Evolutionary conservation across 2,797 vertebrate species (phyloP).

Genomic region (Diglossa cyanea): DNA sequence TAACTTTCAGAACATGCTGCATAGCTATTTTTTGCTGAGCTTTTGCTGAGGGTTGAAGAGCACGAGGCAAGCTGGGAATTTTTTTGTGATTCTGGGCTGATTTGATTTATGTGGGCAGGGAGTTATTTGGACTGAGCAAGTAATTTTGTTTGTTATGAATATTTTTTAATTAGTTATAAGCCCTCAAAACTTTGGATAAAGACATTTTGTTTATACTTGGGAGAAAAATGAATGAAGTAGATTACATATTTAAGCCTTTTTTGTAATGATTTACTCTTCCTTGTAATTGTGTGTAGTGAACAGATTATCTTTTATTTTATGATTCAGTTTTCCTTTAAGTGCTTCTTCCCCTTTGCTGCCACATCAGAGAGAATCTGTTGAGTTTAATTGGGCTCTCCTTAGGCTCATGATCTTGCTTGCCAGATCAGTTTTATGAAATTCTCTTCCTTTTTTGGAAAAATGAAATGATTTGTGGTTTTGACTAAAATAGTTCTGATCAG

Average conservation of each 20-base stretch:
- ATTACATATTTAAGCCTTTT: slow-evolving; percentile 30
- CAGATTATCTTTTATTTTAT: slow-evolving; percentile 54
- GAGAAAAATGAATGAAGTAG: slow-evolving; percentile 17
- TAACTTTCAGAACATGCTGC: slow-evolving; percentile 60
- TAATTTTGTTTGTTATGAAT: slow-evolving; percentile 56
- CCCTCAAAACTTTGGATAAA: slow-evolving; percentile 29
- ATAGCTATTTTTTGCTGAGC: slow-evolving; percentile 59
- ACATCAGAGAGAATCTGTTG: slow-evolving; percentile 51
- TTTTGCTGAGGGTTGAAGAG: slow-evolving; percentile 58
- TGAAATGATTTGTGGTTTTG: background rate
- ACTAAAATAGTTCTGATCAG: background rate
- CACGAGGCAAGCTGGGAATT: slow-evolving; percentile 44
- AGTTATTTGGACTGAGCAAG: slow-evolving; percentile 46
- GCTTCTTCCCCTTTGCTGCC: slow-evolving; percentile 27
- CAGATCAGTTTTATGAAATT: slow-evolving; percentile 37
- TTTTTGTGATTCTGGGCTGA: slow-evolving; percentile 49
- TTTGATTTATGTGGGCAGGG: slow-evolving; percentile 61
- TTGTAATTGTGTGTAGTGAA: slow-evolving; percentile 45
- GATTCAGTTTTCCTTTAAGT: slow-evolving; percentile 55
- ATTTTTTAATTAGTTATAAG: slow-evolving; percentile 52
- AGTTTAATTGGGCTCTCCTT: slow-evolving; percentile 55
- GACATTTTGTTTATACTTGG: slow-evolving; percentile 30
- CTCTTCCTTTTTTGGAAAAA: slow-evolving; percentile 28
- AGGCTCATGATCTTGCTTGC: slow-evolving; percentile 32
- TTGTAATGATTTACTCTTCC: slow-evolving; percentile 34